Conservation (phyloP, 1,140 invertebrate species). For the Bombus breviceps region DNA sequence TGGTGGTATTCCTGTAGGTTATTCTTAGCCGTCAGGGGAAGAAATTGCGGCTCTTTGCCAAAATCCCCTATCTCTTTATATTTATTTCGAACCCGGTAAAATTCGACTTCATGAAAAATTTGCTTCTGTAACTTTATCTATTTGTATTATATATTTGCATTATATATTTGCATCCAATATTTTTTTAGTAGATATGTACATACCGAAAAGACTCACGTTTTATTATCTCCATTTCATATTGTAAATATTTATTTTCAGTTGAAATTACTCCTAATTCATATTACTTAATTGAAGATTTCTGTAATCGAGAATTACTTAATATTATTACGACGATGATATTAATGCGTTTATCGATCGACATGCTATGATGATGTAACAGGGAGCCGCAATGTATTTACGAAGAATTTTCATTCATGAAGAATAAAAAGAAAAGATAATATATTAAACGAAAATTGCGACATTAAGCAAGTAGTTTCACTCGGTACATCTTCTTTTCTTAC, state of each 20-base stretch:
- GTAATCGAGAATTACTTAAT: conserved; percentile 19
- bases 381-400: neutral
- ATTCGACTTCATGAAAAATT: conserved; percentile 33
- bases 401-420: neutral
- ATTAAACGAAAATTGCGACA: neutral
- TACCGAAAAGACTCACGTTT: neutral
- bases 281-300: conserved; percentile 7
- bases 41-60: conserved; percentile 73
- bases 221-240: neutral
- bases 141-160: neutral
- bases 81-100: conserved; percentile 61
- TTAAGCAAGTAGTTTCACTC: neutral
- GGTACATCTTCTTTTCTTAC: neutral
- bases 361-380: conserved; percentile 15
- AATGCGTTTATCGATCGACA: conserved; percentile 32
- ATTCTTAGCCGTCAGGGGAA: conserved; percentile 74
- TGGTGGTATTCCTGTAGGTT: conserved; percentile 73
- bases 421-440: neutral
- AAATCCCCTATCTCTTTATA: conserved; percentile 62
- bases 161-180: neutral
- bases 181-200: neutral
- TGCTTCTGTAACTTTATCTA: neutral
- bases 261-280: neutral
- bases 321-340: conserved; percentile 12
- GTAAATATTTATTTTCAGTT: conserved; percentile 20